Evolutionary conservation across 30 jellyfish, hydroid and myxozoan genomes (phyloP).

Genomic region (Nemopilema nomurai): DNA sequence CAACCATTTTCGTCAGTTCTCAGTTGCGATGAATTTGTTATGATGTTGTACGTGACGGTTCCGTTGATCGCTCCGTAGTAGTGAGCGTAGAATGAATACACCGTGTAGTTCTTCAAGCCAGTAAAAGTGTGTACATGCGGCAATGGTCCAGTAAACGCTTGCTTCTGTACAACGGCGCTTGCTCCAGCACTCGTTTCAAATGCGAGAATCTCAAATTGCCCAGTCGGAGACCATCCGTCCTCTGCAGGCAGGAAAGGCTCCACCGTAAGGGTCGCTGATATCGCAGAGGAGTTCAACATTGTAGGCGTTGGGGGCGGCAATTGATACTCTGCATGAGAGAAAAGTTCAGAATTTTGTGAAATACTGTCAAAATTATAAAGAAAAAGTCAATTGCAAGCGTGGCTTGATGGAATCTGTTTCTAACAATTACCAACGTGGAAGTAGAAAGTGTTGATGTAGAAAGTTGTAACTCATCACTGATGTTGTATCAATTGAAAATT

Average conservation of each 20-base stretch:
- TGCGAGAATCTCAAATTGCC: neutral
- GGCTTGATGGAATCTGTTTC: no score
- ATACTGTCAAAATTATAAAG: no score
- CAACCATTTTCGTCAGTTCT: slow-evolving; percentile 29
- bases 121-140: neutral
- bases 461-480: no score
- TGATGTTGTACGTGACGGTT: neutral
- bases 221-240: slow-evolving; percentile 15
- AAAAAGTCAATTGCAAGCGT: no score
- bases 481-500: no score
- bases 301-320: neutral
- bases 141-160: neutral
- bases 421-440: no score
- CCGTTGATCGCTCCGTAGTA: neutral
- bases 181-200: no score
- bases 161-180: neutral
- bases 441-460: no score
- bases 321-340: no score
- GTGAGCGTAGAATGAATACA: neutral
- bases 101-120: slow-evolving; percentile 11
- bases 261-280: slow-evolving; percentile 22
- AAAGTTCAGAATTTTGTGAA: no score
- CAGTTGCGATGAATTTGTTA: neutral
- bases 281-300: slow-evolving; percentile 16
- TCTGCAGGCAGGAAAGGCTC: slow-evolving; percentile 20